Conservation (phyloP, 2,797 vertebrate genomes). For the Dendrocincla tyrannina region DNA sequence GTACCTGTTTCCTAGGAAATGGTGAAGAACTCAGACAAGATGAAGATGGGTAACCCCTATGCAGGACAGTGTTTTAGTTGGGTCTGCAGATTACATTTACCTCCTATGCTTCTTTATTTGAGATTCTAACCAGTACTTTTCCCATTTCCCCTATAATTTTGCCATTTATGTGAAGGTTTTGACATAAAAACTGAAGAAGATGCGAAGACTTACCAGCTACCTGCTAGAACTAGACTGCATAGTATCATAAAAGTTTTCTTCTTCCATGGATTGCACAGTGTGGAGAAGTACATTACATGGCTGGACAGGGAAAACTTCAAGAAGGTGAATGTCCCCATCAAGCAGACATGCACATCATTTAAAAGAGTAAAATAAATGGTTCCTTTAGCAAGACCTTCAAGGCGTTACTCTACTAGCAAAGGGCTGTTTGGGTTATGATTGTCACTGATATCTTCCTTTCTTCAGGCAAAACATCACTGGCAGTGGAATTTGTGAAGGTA, state of each 20-base stretch:
- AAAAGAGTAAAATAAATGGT: not conserved
- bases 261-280: not conserved
- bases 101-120: not conserved
- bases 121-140: not conserved
- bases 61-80: not conserved
- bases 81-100: not conserved
- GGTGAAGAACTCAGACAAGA: not conserved
- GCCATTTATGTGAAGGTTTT: not conserved
- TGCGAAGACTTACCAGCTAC: not conserved
- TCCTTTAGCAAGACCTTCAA: not conserved
- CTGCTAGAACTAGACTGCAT: not conserved
- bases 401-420: not conserved
- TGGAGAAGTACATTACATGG: not conserved
- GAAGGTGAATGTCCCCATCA: not conserved
- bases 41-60: not conserved
- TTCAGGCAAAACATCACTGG: not conserved
- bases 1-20: not conserved
- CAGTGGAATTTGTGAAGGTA: not conserved
- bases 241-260: not conserved
- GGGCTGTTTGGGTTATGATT: not conserved
- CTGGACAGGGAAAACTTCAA: not conserved
- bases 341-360: not conserved
- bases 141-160: not conserved
- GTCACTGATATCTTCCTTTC: not conserved
- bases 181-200: not conserved